Evolutionary conservation across 1,140 invertebrate genomes (phyloP).

Genomic region (Mya arenaria): DNA sequence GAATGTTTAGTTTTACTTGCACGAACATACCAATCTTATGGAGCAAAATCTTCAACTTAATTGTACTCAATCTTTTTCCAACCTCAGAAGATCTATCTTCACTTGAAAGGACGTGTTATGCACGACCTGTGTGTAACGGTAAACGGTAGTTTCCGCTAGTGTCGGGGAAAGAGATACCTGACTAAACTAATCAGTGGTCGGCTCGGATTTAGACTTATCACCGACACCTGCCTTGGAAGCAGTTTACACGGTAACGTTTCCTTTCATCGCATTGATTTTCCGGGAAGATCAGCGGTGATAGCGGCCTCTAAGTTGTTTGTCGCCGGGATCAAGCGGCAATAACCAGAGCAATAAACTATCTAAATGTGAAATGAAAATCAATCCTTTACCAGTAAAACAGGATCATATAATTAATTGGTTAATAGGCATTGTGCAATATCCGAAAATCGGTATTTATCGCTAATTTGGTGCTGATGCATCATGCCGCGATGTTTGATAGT

Average conservation of each 20-base stretch:
- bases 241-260: slow-evolving; percentile 53
- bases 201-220: no score
- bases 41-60: no score
- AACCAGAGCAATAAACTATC: slow-evolving; percentile 35
- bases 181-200: neutral
- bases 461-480: no score
- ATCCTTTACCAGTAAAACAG: slow-evolving; percentile 42
- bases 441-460: no score
- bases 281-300: slow-evolving; percentile 17
- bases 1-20: no score
- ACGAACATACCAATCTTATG: no score
- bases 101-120: no score
- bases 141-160: no score
- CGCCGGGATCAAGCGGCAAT: slow-evolving; percentile 34
- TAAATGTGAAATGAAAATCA: slow-evolving; percentile 42
- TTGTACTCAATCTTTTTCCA: no score
- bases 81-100: no score
- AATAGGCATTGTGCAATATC: slow-evolving; percentile 37
- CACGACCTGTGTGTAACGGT: no score
- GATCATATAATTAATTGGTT: slow-evolving; percentile 47
- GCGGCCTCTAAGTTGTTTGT: slow-evolving; percentile 39
- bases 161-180: slow-evolving; percentile 16
- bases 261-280: slow-evolving; percentile 47
- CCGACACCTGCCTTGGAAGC: slow-evolving; percentile 52
- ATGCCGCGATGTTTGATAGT: no score